Percentiles rank a stretch among this genome's conserved stretches.
These are phyloP conservation scores for Machimus rusticus DNA, from an alignment of 2,888 invertebrate species.

Conservation along the genomic window DNA sequence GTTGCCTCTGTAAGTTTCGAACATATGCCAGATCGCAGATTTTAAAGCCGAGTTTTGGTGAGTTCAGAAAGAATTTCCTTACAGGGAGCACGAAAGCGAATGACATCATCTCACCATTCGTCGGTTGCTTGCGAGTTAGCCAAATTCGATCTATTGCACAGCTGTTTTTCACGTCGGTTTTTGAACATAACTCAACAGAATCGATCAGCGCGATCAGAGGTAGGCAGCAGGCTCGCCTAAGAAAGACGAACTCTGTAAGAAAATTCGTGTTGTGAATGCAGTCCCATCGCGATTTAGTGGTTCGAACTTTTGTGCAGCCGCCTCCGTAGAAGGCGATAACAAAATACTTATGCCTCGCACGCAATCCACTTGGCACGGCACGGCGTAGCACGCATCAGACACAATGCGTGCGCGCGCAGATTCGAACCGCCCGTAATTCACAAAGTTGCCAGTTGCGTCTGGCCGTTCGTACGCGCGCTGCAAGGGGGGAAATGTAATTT, in stretches of 20 bases:
- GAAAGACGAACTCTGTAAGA: neutral
- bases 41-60: neutral
- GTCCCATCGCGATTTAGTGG: neutral
- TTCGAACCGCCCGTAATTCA: neutral
- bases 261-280: neutral
- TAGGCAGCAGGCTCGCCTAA: neutral
- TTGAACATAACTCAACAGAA: neutral
- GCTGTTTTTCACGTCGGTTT: neutral
- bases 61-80: neutral
- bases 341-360: constrained; percentile 6
- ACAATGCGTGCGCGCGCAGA: neutral
- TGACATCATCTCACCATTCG: neutral
- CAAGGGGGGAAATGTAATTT: neutral
- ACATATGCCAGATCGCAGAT: neutral
- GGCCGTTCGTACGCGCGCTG: neutral
- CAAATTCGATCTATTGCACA: neutral
- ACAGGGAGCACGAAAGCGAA: neutral
- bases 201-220: neutral
- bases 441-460: neutral
- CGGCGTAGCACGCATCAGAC: neutral
- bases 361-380: constrained; percentile 1
- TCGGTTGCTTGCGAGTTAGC: neutral
- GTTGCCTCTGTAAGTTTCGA: neutral
- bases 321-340: constrained; percentile 26
- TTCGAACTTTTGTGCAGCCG: neutral